Conservation (phyloP, 1,140 invertebrate genomes). For the Kradibia gibbosae region DNA sequence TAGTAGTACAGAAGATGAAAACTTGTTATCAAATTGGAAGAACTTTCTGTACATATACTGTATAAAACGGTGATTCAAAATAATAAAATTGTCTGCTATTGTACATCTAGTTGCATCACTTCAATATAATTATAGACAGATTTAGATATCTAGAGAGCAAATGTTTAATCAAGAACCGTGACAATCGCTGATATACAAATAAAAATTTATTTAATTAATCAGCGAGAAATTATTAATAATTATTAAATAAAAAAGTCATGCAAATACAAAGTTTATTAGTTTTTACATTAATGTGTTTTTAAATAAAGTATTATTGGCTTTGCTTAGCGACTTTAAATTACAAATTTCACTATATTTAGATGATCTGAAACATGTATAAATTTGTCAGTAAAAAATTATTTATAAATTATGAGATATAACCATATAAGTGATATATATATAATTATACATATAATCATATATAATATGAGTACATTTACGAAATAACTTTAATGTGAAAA, state of each 20-base stretch:
- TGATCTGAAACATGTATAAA: constrained; percentile 25
- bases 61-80: constrained; percentile 13
- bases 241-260: constrained; percentile 44
- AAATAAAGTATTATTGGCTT: constrained; percentile 34
- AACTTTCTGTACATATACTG: constrained; percentile 31
- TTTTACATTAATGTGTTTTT: constrained; percentile 22
- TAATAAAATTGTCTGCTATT: constrained; percentile 24
- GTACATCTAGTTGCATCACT: constrained; percentile 36
- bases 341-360: not conserved
- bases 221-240: constrained; percentile 50
- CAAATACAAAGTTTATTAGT: constrained; percentile 44
- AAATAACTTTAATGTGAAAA: not conserved
- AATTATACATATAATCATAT: not conserved
- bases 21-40: not conserved
- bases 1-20: constrained; percentile 53
- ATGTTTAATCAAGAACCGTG: not conserved
- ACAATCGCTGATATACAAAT: constrained; percentile 15
- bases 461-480: not conserved
- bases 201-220: constrained; percentile 36
- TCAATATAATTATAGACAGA: constrained; percentile 48
- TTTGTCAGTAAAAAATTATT: constrained; percentile 22
- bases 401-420: constrained; percentile 15
- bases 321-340: constrained; percentile 26
- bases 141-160: constrained; percentile 11
- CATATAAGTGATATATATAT: constrained; percentile 4